Percentiles rank a stretch among this genome's conserved stretches.
phyloP scores from a whole-genome alignment of 2,797 vertebrate species.

The Nyctibius grandis region DNA sequence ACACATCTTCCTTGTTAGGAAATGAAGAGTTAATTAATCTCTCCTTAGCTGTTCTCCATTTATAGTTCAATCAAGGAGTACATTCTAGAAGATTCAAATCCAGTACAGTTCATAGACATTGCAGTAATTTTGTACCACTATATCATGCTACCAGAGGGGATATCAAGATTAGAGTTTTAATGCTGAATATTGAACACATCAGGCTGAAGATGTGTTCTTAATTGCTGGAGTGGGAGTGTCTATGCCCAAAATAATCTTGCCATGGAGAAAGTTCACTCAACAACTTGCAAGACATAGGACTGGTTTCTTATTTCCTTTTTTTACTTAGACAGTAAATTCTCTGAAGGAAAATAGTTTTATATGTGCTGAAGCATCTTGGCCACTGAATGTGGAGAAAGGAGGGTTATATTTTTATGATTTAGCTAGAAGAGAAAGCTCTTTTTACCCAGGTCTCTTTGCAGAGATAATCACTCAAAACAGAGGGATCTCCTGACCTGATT shows the following conservation, averaged over 20 bases:
- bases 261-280: neutral
- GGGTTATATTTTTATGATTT: neutral
- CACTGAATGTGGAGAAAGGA: neutral
- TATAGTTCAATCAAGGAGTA: conserved; percentile 24
- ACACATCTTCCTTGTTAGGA: conserved; percentile 4
- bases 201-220: neutral
- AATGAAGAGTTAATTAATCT: conserved; percentile 49
- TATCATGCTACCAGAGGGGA: conserved; percentile 6
- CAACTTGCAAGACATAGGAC: neutral
- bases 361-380: neutral
- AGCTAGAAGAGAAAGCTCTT: neutral
- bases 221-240: neutral
- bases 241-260: neutral
- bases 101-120: neutral
- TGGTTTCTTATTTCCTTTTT: neutral
- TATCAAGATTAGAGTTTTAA: conserved; percentile 28
- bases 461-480: neutral
- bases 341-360: neutral
- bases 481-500: neutral
- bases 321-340: neutral
- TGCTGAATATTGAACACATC: conserved; percentile 10
- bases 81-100: conserved; percentile 29
- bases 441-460: neutral
- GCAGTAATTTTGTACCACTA: neutral
- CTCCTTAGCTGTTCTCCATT: conserved; percentile 15